Percentiles rank a stretch among this genome's conserved stretches.
Evolutionary conservation across 2,888 invertebrate species (phyloP).

Genomic region (Xanthorhoe spadicearia): DNA sequence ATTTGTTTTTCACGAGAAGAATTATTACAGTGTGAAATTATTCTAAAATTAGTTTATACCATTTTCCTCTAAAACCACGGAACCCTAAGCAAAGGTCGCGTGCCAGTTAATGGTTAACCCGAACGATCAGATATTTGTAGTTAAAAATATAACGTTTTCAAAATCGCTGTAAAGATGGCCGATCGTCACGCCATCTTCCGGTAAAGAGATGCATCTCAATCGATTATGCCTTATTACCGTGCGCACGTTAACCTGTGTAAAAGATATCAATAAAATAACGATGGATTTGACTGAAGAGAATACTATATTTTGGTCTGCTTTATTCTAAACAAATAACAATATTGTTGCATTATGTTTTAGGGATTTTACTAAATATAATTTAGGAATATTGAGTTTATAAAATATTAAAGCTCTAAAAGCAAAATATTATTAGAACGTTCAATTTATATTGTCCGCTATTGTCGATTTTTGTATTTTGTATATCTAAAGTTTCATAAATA

Average conservation of each 20-base stretch:
- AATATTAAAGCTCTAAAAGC: too few species aligned
- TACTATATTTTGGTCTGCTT: neutral
- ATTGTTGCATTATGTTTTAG: too few species aligned
- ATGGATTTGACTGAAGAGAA: neutral
- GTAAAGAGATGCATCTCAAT: constrained; percentile 45
- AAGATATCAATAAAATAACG: neutral
- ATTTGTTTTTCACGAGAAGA: too few species aligned
- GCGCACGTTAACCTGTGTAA: constrained; percentile 1
- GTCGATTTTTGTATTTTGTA: too few species aligned
- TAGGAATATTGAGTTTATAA: too few species aligned
- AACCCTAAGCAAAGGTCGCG: constrained; percentile 38
- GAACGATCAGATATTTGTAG: constrained; percentile 42
- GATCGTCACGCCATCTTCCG: constrained; percentile 62
- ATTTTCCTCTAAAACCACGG: constrained; percentile 8
- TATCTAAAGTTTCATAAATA: too few species aligned
- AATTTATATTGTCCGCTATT: too few species aligned
- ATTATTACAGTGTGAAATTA: too few species aligned
- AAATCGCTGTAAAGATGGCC: constrained; percentile 63
- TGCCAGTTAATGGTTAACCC: constrained; percentile 40
- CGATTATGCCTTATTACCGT: constrained; percentile 42
- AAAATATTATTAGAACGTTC: too few species aligned
- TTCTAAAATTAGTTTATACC: neutral
- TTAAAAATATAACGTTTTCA: constrained; percentile 53
- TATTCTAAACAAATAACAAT: too few species aligned
- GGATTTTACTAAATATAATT: too few species aligned